phyloP scores from a whole-genome alignment of 1,140 invertebrate genomes.

The Pseudomyrmex pallidus region DNA sequence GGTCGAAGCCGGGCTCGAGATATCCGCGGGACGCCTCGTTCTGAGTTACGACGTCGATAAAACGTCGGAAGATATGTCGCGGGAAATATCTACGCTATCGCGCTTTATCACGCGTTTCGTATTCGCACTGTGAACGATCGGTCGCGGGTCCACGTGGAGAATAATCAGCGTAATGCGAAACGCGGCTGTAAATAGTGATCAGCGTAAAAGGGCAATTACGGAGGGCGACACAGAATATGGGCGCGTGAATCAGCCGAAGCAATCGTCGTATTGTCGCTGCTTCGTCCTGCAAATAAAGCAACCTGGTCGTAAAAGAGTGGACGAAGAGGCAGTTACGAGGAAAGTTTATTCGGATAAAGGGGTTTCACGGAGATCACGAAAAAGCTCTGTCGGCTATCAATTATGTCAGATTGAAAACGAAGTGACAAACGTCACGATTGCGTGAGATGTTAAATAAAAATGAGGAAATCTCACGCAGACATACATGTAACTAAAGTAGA shows the following conservation, averaged over 20 bases:
- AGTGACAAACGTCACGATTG: constrained; percentile 16
- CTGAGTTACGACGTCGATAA: constrained; percentile 75
- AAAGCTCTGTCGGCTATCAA: constrained; percentile 29
- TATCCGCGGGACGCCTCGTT: constrained; percentile 47
- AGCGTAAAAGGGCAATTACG: constrained; percentile 69
- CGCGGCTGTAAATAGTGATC: constrained; percentile 73
- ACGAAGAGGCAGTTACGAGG: constrained; percentile 24
- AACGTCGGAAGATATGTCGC: constrained; percentile 68
- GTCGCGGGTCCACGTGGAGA: constrained; percentile 8
- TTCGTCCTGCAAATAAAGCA: constrained; percentile 50
- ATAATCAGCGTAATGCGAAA: constrained; percentile 74
- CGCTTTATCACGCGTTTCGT: constrained; percentile 46
- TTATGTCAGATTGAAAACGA: constrained; percentile 23
- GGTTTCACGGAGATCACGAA: not conserved
- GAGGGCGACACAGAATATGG: not conserved
- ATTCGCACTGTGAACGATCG: not conserved
- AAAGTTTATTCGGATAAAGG: constrained; percentile 15
- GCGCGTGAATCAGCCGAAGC: constrained; percentile 1
- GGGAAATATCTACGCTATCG: constrained; percentile 58
- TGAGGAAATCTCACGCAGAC: not conserved
- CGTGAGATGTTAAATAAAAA: constrained; percentile 6
- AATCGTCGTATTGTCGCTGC: constrained; percentile 39
- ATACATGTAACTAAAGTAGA: too few relatives aligned
- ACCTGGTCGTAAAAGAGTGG: constrained; percentile 12
- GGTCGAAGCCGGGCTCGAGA: constrained; percentile 39